phyloP scores from a whole-genome alignment of 2,113 vertebrate genomes.

The Montifringilla adamsi region DNA sequence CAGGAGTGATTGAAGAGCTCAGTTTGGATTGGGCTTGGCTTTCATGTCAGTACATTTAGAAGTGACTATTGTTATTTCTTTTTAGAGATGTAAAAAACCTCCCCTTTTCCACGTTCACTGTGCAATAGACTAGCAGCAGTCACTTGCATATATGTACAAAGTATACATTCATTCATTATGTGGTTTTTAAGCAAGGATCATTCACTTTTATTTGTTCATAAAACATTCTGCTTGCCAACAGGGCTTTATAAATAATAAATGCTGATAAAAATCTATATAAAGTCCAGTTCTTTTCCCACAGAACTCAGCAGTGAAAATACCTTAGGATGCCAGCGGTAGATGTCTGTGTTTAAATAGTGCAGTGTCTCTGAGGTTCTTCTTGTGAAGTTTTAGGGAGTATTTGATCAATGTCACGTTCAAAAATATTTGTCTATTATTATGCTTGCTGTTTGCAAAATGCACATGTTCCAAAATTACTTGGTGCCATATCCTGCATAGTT shows the following conservation, averaged over 20 bases:
- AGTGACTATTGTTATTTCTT: neutral
- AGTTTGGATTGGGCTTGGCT: neutral
- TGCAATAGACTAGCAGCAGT: neutral
- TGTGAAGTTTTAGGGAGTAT: neutral
- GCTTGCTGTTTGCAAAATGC: neutral
- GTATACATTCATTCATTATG: slow-evolving; percentile 28
- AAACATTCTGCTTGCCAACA: slow-evolving; percentile 35
- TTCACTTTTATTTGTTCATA: slow-evolving; percentile 47
- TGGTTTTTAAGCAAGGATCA: slow-evolving; percentile 20
- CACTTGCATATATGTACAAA: neutral
- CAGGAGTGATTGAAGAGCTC: neutral
- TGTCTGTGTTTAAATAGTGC: neutral
- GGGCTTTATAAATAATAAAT: slow-evolving; percentile 56
- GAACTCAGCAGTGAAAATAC: neutral
- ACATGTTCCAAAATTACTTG: neutral
- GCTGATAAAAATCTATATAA: slow-evolving; percentile 57
- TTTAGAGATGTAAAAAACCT: neutral
- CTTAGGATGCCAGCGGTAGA: neutral
- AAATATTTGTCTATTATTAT: neutral
- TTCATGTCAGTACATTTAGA: neutral
- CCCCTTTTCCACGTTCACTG: neutral
- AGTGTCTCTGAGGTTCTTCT: neutral
- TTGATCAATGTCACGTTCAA: neutral
- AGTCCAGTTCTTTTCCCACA: slow-evolving; percentile 34
- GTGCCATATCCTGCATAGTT: slow-evolving; percentile 36